These are phyloP conservation scores for Thecocarcelia acutangulata DNA, from an alignment of 2,888 invertebrate genomes.

Conservation along the genomic window DNA sequence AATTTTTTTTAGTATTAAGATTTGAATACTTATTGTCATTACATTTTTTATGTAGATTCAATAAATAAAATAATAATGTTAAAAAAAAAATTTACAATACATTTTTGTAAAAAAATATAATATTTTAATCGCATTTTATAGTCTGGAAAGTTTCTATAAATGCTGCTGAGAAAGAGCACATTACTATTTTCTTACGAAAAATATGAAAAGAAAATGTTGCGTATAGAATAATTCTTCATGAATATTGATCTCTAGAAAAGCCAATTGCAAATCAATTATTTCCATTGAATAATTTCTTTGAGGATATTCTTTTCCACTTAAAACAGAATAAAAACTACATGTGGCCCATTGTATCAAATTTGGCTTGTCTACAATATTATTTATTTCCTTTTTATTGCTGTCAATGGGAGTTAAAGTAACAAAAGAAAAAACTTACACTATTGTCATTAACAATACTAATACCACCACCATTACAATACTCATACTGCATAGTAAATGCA, in stretches of 20 bases:
- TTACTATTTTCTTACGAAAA: background rate
- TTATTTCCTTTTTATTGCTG: constrained; percentile 75
- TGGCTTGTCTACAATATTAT: constrained; percentile 31
- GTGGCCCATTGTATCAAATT: constrained; percentile 70
- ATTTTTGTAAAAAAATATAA: no score
- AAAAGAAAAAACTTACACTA: constrained; percentile 64
- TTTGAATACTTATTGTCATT: no score
- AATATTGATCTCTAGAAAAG: no score
- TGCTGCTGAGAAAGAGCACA: no score
- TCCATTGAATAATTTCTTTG: background rate
- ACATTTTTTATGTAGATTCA: no score
- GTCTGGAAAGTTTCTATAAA: no score
- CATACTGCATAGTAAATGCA: constrained; percentile 3
- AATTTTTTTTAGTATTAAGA: no score
- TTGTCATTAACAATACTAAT: constrained; percentile 58
- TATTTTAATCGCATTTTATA: no score
- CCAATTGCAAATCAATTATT: background rate
- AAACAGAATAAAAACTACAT: constrained; percentile 65
- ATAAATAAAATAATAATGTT: no score
- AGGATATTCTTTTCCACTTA: background rate
- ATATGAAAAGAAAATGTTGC: constrained; percentile 6
- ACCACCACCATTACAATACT: constrained; percentile 11
- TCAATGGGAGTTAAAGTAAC: constrained; percentile 80
- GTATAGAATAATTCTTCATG: no score
- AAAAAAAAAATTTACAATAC: no score